Evolutionary conservation across 2,113 vertebrate genomes (phyloP).

Genomic region (Sisor rabdophorus): DNA sequence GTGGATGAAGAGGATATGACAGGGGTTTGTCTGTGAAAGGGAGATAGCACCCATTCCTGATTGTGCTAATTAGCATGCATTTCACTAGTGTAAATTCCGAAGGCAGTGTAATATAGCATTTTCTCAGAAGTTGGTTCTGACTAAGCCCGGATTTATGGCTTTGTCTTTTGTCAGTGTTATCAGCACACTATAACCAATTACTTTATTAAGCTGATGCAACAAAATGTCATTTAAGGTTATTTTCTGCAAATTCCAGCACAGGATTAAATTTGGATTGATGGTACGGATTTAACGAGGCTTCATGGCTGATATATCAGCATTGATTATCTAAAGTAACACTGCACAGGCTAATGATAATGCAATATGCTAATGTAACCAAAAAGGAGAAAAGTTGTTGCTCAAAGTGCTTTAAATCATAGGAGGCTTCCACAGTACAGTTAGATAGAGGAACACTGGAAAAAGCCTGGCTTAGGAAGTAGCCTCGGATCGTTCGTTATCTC

Average conservation of each 20-base stretch:
- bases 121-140: not conserved
- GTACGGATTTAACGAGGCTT: constrained; percentile 39
- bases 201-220: constrained; percentile 27
- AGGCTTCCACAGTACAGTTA: constrained; percentile 18
- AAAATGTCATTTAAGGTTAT: constrained; percentile 17
- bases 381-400: not conserved
- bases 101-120: constrained; percentile 19
- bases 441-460: constrained; percentile 34
- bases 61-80: constrained; percentile 59
- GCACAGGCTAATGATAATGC: constrained; percentile 25
- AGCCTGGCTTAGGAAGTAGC: constrained; percentile 48
- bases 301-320: constrained; percentile 37
- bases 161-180: constrained; percentile 26
- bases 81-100: constrained; percentile 53
- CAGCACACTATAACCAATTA: constrained; percentile 21
- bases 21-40: constrained; percentile 58
- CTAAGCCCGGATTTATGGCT: constrained; percentile 19
- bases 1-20: constrained; percentile 62
- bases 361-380: constrained; percentile 22
- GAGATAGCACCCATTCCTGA: constrained; percentile 67
- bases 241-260: constrained; percentile 30
- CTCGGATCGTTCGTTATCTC: constrained; percentile 68
- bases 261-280: constrained; percentile 33
- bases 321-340: constrained; percentile 40
- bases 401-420: not conserved